These are phyloP conservation scores for Centrocercus urophasianus DNA, from an alignment of 2,113 vertebrate species.

Conservation along the genomic window DNA sequence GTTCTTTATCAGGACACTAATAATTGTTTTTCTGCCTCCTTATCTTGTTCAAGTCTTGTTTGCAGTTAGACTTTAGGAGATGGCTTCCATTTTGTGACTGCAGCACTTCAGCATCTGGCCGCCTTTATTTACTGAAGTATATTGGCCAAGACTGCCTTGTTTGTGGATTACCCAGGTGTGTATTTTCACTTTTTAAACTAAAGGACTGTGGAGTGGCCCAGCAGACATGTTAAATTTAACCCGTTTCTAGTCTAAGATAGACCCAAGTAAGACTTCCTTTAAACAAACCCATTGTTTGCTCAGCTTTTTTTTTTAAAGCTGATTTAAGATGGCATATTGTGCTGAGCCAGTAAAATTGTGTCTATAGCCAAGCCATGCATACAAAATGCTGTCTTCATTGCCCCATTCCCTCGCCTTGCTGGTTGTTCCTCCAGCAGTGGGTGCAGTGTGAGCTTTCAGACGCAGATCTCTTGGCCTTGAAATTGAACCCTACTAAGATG, in stretches of 20 bases:
- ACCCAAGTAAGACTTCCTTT: background rate
- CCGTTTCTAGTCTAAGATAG: conserved; percentile 9
- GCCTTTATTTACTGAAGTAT: background rate
- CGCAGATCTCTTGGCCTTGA: background rate
- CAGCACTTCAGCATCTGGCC: background rate
- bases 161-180: background rate
- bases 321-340: background rate
- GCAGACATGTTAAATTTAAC: conserved; percentile 9
- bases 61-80: background rate
- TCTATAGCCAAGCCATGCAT: background rate
- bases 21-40: background rate
- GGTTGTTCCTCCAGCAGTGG: background rate
- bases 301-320: background rate
- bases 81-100: background rate
- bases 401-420: background rate
- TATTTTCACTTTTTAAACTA: conserved; percentile 23
- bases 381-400: background rate
- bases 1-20: background rate
- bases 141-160: background rate
- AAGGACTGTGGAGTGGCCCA: background rate
- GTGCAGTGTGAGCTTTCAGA: background rate
- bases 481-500: background rate
- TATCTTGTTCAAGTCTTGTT: background rate
- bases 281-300: background rate
- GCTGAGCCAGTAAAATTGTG: background rate